Evolutionary conservation across 2,113 vertebrate genomes (phyloP).

Genomic region (Setophaga kirtlandii): DNA sequence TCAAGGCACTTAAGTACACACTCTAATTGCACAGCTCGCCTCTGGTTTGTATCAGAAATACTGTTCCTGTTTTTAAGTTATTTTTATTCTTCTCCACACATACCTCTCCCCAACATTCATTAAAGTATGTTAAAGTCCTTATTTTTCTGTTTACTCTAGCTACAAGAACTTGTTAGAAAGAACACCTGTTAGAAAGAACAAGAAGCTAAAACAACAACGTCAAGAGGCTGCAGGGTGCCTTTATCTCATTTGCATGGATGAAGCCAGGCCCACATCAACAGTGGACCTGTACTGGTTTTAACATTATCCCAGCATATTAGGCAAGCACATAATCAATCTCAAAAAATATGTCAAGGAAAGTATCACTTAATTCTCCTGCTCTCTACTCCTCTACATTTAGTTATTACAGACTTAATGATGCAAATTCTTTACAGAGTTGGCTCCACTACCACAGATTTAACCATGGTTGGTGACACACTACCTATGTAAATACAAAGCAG

Average conservation of each 20-base stretch:
- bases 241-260: neutral
- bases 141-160: neutral
- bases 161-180: neutral
- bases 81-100: neutral
- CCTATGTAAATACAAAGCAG: neutral
- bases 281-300: neutral
- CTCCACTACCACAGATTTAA: neutral
- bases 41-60: neutral
- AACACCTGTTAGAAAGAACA: neutral
- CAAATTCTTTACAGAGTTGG: neutral
- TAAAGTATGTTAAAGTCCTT: neutral
- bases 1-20: neutral
- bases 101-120: neutral
- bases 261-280: neutral
- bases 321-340: neutral
- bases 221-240: neutral
- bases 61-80: neutral
- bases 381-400: neutral
- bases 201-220: neutral
- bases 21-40: neutral
- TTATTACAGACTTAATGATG: neutral
- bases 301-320: neutral
- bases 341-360: neutral
- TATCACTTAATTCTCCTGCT: neutral
- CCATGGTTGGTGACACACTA: accelerated